Evolutionary conservation across 2,113 vertebrate genomes (phyloP).

Genomic region (Eudyptes chrysolophus): DNA sequence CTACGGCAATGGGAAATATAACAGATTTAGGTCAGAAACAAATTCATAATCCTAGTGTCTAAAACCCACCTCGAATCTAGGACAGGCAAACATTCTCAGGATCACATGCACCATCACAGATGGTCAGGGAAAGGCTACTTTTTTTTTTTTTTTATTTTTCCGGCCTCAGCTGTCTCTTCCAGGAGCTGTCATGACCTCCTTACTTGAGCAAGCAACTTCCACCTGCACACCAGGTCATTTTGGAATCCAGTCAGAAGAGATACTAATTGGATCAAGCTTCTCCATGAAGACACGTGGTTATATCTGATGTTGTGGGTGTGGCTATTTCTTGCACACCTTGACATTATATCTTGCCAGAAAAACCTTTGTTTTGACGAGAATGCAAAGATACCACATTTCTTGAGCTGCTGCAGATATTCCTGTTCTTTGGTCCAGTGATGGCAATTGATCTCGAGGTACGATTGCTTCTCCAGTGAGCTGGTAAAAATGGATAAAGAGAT

Average conservation of each 20-base stretch:
- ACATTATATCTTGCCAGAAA: background rate
- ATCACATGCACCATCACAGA: background rate
- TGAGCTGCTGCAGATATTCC: background rate
- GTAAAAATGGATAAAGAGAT: background rate
- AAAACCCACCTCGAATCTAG: background rate
- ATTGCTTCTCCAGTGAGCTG: background rate
- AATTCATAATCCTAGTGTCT: background rate
- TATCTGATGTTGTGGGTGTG: background rate
- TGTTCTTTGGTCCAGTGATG: background rate
- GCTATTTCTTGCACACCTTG: background rate
- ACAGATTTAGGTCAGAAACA: background rate
- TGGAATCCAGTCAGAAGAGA: background rate
- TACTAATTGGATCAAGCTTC: background rate
- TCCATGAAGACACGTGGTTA: fast-evolving
- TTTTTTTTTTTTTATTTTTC: background rate
- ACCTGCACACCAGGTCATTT: background rate
- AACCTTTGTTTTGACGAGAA: background rate
- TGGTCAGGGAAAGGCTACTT: fast-evolving
- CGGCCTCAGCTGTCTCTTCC: background rate
- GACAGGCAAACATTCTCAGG: background rate
- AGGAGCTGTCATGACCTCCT: background rate
- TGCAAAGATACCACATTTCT: fast-evolving
- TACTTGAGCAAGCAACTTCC: background rate
- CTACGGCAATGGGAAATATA: background rate
- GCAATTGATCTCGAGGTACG: background rate